Percentiles rank a stretch among this genome's conserved stretches.
Evolutionary conservation across 2,888 invertebrate genomes (phyloP).

Genomic region (Pseudanteris insignis): DNA sequence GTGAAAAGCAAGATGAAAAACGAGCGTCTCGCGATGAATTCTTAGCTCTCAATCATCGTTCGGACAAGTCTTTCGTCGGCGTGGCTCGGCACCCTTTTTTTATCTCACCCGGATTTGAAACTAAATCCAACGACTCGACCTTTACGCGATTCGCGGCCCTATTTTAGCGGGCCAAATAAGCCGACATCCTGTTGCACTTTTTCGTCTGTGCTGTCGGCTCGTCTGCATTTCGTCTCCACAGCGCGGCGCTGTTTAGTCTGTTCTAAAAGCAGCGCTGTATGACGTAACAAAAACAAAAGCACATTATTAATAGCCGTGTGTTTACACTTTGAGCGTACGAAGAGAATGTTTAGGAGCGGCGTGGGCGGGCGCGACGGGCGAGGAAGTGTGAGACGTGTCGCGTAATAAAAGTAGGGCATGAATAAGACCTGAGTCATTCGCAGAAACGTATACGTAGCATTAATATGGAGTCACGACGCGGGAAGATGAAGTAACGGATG

Average conservation of each 20-base stretch:
- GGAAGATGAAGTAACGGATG: slow-evolving; percentile 28
- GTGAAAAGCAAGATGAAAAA: too few species aligned
- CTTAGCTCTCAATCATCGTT: too few species aligned
- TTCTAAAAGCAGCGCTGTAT: slow-evolving; percentile 21
- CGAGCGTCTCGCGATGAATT: too few species aligned
- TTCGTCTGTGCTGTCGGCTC: neutral
- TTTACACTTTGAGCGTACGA: slow-evolving; percentile 22
- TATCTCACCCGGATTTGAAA: too few species aligned
- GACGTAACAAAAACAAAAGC: slow-evolving; percentile 33
- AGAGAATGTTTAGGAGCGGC: slow-evolving; percentile 22
- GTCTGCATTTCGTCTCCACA: neutral
- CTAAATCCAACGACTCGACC: too few species aligned
- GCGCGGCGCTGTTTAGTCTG: slow-evolving; percentile 22
- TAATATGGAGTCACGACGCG: slow-evolving; percentile 17
- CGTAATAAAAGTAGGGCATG: slow-evolving; percentile 32
- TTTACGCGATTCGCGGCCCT: neutral
- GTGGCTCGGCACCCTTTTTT: too few species aligned
- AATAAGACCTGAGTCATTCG: slow-evolving; percentile 33
- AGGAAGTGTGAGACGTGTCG: slow-evolving; percentile 28
- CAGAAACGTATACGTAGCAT: slow-evolving; percentile 16
- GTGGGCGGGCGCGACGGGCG: too few species aligned
- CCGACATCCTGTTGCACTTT: slow-evolving; percentile 19
- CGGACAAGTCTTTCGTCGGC: too few species aligned
- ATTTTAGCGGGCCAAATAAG: slow-evolving; percentile 10
- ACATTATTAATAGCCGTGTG: slow-evolving; percentile 34